Percentiles rank a stretch among this genome's conserved stretches.
These are phyloP conservation scores for Arctocebus calabarensis DNA, from an alignment of 2,797 vertebrate genomes.

Conservation along the genomic window DNA sequence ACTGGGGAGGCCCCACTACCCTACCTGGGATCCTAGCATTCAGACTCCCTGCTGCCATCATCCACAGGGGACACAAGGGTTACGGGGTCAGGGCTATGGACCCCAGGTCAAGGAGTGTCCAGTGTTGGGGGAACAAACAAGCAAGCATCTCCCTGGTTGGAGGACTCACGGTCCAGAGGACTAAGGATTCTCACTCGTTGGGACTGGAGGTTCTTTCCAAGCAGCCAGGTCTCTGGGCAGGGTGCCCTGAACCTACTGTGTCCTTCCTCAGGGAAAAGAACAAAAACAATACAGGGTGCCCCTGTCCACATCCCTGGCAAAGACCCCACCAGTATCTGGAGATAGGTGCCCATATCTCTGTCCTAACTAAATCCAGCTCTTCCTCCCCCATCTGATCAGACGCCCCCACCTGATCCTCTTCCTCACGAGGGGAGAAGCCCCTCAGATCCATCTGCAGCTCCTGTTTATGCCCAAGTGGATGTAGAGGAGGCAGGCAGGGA, in stretches of 20 bases:
- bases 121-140: neutral
- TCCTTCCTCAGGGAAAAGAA: neutral
- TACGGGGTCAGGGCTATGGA: neutral
- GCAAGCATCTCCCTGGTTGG: neutral
- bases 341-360: neutral
- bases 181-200: neutral
- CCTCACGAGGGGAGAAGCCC: neutral
- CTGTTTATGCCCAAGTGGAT: neutral
- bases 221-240: neutral
- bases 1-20: neutral
- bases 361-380: neutral
- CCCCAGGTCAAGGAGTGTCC: neutral
- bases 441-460: neutral
- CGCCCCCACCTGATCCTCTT: neutral
- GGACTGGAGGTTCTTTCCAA: neutral
- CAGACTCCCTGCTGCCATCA: neutral
- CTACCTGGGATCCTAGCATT: neutral
- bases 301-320: neutral
- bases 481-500: neutral
- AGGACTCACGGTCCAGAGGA: neutral
- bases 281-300: neutral
- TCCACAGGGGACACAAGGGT: fast-evolving
- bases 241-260: neutral
- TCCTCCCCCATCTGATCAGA: neutral
- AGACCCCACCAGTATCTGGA: neutral